Percentiles rank a stretch among this genome's conserved stretches.
Conservation (phyloP, 2,888 invertebrate genomes). For the Acrobasis suavella region DNA sequence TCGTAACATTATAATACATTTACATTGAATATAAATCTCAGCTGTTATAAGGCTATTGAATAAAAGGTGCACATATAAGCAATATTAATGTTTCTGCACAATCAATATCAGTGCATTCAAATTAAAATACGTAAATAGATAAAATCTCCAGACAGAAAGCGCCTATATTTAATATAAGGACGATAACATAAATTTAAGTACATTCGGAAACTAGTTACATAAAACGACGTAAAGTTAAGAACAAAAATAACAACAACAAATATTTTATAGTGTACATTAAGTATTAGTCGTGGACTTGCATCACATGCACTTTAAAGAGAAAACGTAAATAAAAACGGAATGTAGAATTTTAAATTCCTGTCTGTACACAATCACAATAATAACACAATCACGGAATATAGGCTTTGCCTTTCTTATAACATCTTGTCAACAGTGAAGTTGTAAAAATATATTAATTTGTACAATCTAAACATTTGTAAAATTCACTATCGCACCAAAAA, state of each 20-base stretch:
- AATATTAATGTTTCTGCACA: too few relatives aligned
- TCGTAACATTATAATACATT: too few relatives aligned
- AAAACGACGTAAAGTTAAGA: conserved; percentile 43
- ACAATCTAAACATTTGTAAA: conserved; percentile 80
- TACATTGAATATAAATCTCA: too few relatives aligned
- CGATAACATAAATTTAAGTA: conserved; percentile 52
- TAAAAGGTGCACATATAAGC: too few relatives aligned
- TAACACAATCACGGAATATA: conserved; percentile 74
- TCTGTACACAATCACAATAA: conserved; percentile 77
- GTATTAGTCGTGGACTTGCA: conserved; percentile 81
- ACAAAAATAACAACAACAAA: conserved; percentile 55
- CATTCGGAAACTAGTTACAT: conserved; percentile 43
- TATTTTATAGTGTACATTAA: conserved; percentile 65
- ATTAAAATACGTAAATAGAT: conserved; percentile 33
- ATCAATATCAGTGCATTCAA: background rate
- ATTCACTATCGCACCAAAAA: conserved; percentile 81
- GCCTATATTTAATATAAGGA: conserved; percentile 40
- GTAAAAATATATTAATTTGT: conserved; percentile 83
- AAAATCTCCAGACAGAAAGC: conserved; percentile 48
- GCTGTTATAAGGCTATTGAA: too few relatives aligned
- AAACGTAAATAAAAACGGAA: conserved; percentile 73
- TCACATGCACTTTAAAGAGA: conserved; percentile 70
- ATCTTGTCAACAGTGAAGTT: conserved; percentile 74
- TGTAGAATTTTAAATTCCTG: conserved; percentile 80
- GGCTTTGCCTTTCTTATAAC: conserved; percentile 75